Evolutionary conservation across 2,113 vertebrate species (phyloP).

Genomic region (Eclectus roratus): DNA sequence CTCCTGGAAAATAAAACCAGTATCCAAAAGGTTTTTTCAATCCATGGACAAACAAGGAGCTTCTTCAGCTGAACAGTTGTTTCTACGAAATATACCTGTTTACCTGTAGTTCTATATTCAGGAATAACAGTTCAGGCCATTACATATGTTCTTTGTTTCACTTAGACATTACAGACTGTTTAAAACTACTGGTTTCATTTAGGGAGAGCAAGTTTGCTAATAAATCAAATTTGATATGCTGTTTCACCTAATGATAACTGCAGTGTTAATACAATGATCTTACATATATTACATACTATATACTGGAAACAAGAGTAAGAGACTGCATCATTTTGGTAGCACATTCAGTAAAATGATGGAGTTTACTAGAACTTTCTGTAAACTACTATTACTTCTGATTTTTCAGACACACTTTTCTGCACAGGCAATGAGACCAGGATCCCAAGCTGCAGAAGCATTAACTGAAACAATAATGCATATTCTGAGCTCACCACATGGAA

Average conservation of each 20-base stretch:
- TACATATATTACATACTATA: neutral
- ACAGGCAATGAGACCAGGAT: neutral
- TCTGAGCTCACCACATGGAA: neutral
- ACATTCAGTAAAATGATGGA: neutral
- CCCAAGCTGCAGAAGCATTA: neutral
- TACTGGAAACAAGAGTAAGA: neutral
- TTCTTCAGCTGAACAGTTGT: neutral
- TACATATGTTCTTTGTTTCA: neutral
- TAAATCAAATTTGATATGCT: neutral
- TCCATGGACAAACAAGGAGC: neutral
- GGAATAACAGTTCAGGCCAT: neutral
- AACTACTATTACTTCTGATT: neutral
- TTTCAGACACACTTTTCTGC: neutral
- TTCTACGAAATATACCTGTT: neutral
- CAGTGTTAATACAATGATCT: neutral
- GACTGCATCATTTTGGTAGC: neutral
- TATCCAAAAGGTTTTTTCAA: neutral
- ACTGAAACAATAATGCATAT: neutral
- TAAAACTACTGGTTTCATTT: neutral
- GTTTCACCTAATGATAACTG: neutral
- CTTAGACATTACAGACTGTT: neutral
- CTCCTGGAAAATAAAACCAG: neutral
- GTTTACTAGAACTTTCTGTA: neutral
- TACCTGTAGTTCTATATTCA: neutral
- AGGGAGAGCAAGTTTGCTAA: neutral